Conservation (phyloP, 2,888 invertebrate genomes). For the Dendrolimus houi region DNA sequence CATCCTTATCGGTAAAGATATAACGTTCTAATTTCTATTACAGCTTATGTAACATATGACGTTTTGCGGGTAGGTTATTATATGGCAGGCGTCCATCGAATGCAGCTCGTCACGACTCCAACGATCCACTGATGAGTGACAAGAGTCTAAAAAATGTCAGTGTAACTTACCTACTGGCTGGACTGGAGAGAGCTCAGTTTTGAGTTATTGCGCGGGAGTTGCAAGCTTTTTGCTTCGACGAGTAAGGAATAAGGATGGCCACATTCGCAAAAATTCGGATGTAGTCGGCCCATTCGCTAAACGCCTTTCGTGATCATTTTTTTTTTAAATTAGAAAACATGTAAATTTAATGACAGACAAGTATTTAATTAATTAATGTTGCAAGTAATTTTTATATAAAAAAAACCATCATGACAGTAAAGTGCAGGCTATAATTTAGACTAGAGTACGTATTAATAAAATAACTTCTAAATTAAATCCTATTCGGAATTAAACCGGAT, state of each 20-base stretch:
- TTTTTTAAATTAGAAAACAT: too few relatives aligned
- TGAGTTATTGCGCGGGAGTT: slow-evolving; percentile 55
- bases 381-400: too few relatives aligned
- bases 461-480: too few relatives aligned
- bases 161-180: slow-evolving; percentile 56
- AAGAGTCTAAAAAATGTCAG: slow-evolving; percentile 62
- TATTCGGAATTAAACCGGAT: too few relatives aligned
- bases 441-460: too few relatives aligned
- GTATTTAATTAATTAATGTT: background rate
- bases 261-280: background rate
- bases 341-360: background rate
- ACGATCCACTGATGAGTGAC: slow-evolving; percentile 71
- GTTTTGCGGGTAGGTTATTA: slow-evolving; percentile 24
- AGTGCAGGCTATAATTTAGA: too few relatives aligned
- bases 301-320: background rate
- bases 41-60: slow-evolving; percentile 1
- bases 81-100: slow-evolving; percentile 70
- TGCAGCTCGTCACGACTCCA: slow-evolving; percentile 68
- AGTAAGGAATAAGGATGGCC: background rate
- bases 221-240: slow-evolving; percentile 23
- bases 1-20: background rate
- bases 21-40: background rate
- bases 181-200: slow-evolving; percentile 39
- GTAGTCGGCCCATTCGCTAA: too few relatives aligned
- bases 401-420: too few relatives aligned